These are phyloP conservation scores for Tipula lateralis DNA, from an alignment of 2,888 invertebrate genomes.

Conservation along the genomic window DNA sequence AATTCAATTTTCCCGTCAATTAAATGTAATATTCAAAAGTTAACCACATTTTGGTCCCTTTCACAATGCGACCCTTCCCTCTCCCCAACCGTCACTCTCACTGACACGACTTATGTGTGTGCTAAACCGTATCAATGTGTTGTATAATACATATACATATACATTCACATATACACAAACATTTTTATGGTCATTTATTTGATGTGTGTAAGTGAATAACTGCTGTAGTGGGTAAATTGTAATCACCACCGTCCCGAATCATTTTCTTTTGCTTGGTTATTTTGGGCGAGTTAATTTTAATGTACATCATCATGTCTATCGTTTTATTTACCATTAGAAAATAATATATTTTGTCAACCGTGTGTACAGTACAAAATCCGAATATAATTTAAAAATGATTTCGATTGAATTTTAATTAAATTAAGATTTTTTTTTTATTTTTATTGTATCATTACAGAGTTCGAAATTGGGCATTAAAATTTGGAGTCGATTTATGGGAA, in stretches of 20 bases:
- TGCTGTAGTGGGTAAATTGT: neutral
- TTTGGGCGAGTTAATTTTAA: slow-evolving; percentile 9
- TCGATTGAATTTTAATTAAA: slow-evolving; percentile 2
- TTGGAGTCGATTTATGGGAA: slow-evolving; percentile 86
- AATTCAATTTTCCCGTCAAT: slow-evolving; percentile 24
- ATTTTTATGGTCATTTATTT: neutral
- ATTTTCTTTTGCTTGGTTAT: neutral
- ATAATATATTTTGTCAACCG: neutral
- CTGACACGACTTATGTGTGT: neutral
- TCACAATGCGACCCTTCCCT: neutral
- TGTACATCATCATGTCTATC: neutral
- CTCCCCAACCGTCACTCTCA: neutral
- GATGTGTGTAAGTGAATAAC: neutral
- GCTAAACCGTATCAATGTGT: neutral
- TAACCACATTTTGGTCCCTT: neutral
- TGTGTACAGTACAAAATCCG: neutral
- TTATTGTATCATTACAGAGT: slow-evolving; percentile 58
- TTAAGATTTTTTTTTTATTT: neutral
- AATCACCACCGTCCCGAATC: neutral
- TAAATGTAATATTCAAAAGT: slow-evolving; percentile 19
- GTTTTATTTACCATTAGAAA: neutral
- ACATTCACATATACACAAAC: neutral
- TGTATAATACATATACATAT: neutral
- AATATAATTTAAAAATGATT: neutral
- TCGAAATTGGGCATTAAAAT: slow-evolving; percentile 86